Evolutionary conservation across 2,888 invertebrate genomes (phyloP).

Genomic region (Dyspetes luteomarginatus): DNA sequence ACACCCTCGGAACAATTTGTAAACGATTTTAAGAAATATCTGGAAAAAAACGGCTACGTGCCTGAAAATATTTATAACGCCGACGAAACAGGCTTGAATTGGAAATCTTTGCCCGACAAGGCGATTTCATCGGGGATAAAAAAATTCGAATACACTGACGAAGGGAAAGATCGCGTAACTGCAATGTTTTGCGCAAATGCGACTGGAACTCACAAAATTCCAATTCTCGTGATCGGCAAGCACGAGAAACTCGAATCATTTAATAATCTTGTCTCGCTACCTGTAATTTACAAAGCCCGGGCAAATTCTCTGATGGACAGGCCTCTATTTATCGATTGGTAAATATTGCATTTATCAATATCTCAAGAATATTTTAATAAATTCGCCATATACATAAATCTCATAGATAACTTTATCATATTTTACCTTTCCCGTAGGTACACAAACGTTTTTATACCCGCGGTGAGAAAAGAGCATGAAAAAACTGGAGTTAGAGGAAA

Average conservation of each 20-base stretch:
- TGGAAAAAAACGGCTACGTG: constrained; percentile 13
- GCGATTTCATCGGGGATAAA: constrained; percentile 68
- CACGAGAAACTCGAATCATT: constrained; percentile 71
- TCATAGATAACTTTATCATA: neutral
- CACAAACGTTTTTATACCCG: neutral
- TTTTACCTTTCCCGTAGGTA: neutral
- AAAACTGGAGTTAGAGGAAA: neutral
- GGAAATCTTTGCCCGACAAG: constrained; percentile 67
- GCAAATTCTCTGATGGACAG: constrained; percentile 44
- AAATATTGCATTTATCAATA: neutral
- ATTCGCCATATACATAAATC: neutral
- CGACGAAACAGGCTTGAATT: constrained; percentile 69
- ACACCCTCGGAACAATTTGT: neutral
- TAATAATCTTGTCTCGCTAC: constrained; percentile 46
- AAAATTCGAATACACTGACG: constrained; percentile 69
- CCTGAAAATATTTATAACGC: constrained; percentile 68
- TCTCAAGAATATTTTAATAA: neutral
- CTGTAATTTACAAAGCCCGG: constrained; percentile 35
- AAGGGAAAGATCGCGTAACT: constrained; percentile 71
- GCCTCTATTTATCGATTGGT: constrained; percentile 32
- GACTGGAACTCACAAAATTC: constrained; percentile 71
- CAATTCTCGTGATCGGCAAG: constrained; percentile 74
- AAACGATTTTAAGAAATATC: constrained; percentile 5
- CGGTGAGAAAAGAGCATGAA: neutral
- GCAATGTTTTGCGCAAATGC: constrained; percentile 73